Percentiles rank a stretch among this genome's conserved stretches.
Conservation (phyloP, 2,113 vertebrate species). For the Zapus hudsonius region DNA sequence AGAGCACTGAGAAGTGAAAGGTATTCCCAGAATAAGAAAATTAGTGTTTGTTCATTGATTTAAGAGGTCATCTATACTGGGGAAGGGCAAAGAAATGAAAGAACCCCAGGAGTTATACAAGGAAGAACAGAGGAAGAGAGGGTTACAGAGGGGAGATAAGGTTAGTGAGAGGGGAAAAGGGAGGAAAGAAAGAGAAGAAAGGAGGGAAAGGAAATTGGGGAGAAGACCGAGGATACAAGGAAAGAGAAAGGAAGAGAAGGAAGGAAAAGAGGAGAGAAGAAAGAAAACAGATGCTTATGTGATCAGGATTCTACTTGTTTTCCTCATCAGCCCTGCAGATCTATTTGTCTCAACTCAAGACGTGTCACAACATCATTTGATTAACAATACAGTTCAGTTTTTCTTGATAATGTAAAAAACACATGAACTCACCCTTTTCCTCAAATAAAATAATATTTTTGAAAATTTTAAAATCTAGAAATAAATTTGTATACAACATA, state of each 20-base stretch:
- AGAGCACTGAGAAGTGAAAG: neutral
- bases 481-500: neutral
- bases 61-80: neutral
- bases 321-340: neutral
- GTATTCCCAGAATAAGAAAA: neutral
- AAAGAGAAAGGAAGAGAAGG: no score
- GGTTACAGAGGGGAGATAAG: no score
- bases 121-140: no score
- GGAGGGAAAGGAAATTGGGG: no score
- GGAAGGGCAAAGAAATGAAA: no score
- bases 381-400: neutral
- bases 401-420: neutral
- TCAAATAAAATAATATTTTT: neutral
- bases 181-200: no score
- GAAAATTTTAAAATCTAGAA: neutral
- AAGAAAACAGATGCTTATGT: neutral
- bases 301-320: neutral
- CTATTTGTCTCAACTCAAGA: neutral
- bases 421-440: neutral
- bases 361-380: conserved; percentile 2
- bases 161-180: no score
- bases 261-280: neutral
- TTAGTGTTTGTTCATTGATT: neutral
- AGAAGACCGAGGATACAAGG: neutral
- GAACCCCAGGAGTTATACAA: no score